Percentiles rank a stretch among this genome's conserved stretches.
Conservation (phyloP, 2,113 vertebrate genomes). For the Pituophis catenifer region DNA sequence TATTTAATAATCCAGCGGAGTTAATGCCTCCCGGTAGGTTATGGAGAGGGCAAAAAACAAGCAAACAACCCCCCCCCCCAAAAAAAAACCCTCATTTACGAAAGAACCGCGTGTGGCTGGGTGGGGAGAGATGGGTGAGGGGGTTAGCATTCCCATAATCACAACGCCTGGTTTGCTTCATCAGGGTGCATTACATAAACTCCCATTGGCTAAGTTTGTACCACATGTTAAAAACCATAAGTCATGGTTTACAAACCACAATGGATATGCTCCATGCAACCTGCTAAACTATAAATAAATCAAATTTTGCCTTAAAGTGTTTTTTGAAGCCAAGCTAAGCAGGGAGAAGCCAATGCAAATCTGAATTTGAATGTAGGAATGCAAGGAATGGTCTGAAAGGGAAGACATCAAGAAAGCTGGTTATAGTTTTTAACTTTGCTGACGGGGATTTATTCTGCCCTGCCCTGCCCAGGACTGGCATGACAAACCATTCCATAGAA, state of each 20-base stretch:
- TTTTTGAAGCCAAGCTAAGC: not conserved
- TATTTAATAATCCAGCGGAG: not conserved
- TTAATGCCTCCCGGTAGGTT: not conserved
- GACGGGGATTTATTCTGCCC: not conserved
- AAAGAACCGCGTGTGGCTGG: not conserved
- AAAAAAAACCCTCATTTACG: not conserved
- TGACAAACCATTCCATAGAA: not conserved
- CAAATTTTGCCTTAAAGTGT: not conserved
- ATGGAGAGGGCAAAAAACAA: not conserved
- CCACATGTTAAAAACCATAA: not conserved
- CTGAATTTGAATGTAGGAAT: not conserved
- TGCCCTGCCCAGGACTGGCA: not conserved
- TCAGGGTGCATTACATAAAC: not conserved
- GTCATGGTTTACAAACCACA: not conserved
- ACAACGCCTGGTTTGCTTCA: not conserved
- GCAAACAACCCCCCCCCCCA: not conserved
- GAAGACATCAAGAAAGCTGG: not conserved
- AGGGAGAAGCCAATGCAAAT: not conserved
- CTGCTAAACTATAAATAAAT: not conserved
- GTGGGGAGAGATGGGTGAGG: not conserved
- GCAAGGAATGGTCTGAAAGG: not conserved
- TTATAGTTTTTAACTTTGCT: not conserved
- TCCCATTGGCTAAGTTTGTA: not conserved
- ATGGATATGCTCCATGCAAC: not conserved
- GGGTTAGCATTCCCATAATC: not conserved